phyloP scores from a whole-genome alignment of 2,888 invertebrate species.

The Deilephila porcellus region DNA sequence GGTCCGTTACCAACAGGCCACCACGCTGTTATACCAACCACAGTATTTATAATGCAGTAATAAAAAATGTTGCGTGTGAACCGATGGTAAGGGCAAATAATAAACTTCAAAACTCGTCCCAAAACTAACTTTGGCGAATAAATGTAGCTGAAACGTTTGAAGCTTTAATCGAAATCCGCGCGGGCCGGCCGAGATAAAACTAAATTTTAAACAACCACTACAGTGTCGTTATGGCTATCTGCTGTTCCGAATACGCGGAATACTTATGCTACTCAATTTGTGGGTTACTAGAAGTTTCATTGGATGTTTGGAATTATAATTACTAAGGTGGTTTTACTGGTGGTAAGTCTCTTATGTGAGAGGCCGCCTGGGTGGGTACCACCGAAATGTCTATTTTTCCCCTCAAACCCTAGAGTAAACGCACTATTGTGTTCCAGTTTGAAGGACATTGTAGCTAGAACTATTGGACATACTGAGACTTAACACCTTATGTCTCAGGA shows the following conservation, averaged over 20 bases:
- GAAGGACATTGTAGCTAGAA: no score
- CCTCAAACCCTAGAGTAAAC: no score
- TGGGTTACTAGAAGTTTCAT: neutral
- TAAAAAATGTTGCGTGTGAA: neutral
- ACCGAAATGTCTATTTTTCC: no score
- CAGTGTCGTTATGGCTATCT: constrained; percentile 51
- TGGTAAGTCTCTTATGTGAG: no score
- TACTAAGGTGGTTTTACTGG: neutral
- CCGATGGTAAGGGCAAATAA: constrained; percentile 52
- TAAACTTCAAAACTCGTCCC: constrained; percentile 65
- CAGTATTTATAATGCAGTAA: no score
- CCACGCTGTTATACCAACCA: no score
- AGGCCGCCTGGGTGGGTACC: no score
- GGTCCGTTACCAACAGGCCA: no score
- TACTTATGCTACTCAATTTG: neutral
- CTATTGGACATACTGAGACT: no score
- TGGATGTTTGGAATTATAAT: neutral
- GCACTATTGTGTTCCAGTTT: no score
- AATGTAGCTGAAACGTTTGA: constrained; percentile 77
- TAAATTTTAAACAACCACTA: constrained; percentile 59
- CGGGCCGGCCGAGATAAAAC: constrained; percentile 58
- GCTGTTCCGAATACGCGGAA: neutral
- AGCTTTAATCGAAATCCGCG: constrained; percentile 69
- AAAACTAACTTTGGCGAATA: constrained; percentile 69
- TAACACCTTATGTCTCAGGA: no score